Percentiles rank a stretch among this genome's conserved stretches.
Evolutionary conservation across 2,797 vertebrate species (phyloP).

Genomic region (Myotis daubentonii): DNA sequence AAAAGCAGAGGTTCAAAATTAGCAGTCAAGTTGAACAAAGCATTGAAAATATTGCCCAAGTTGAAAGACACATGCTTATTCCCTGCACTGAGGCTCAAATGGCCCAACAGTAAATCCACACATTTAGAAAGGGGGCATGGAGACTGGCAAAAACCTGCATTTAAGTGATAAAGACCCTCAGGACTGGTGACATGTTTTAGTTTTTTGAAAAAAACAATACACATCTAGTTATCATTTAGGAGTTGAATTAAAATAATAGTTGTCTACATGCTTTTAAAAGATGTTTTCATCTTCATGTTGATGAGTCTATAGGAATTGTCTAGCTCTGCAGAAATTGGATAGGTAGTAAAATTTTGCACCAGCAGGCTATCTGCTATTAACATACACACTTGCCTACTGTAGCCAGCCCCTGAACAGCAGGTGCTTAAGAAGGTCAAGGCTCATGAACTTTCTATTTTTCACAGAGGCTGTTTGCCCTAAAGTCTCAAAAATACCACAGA

Average conservation of each 20-base stretch:
- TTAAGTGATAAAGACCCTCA: neutral
- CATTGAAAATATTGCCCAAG: slow-evolving; percentile 49
- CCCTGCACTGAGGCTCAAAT: neutral
- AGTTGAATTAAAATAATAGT: neutral
- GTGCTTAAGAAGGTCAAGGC: neutral
- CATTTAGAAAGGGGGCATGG: neutral
- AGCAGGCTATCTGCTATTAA: neutral
- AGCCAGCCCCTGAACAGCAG: neutral
- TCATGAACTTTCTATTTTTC: neutral
- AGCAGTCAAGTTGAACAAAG: slow-evolving; percentile 36
- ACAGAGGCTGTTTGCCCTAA: neutral
- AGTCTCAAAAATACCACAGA: neutral
- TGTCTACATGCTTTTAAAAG: neutral
- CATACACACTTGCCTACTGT: neutral
- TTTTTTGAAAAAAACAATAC: neutral
- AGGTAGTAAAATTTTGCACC: neutral
- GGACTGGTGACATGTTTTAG: neutral
- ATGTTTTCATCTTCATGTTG: neutral
- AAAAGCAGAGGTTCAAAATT: slow-evolving; percentile 33
- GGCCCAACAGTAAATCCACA: neutral
- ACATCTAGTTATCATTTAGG: neutral
- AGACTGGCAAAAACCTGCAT: neutral
- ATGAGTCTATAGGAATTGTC: neutral
- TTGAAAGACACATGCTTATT: slow-evolving; percentile 2
- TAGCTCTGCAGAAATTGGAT: neutral